Percentiles rank a stretch among this genome's conserved stretches.
phyloP scores from a whole-genome alignment of 2,888 invertebrate species.

The Drosophila neonasuta region DNA sequence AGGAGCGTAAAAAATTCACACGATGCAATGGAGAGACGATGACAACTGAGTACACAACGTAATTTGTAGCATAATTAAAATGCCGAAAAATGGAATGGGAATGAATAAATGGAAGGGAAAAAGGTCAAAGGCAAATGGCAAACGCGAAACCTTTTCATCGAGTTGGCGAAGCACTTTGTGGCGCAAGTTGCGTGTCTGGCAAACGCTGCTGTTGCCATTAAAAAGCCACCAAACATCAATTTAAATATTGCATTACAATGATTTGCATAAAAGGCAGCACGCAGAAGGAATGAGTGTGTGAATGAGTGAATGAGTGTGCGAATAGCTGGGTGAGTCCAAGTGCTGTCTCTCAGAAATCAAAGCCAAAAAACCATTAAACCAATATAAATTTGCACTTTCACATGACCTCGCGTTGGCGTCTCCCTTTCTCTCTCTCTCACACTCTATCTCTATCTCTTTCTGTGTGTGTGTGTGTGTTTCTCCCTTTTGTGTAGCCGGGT shows the following conservation, averaged over 20 bases:
- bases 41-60: slow-evolving; percentile 23
- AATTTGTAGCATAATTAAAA: slow-evolving; percentile 58
- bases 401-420: slow-evolving; percentile 63
- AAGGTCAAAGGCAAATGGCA: too few species aligned
- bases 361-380: slow-evolving; percentile 63
- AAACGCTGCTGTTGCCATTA: slow-evolving; percentile 53
- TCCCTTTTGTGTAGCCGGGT: slow-evolving; percentile 25
- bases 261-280: slow-evolving; percentile 70
- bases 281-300: slow-evolving; percentile 40
- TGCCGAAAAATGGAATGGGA: slow-evolving; percentile 27
- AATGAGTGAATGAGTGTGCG: slow-evolving; percentile 20
- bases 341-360: slow-evolving; percentile 58
- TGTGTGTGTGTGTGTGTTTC: background rate
- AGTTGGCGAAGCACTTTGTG: slow-evolving; percentile 36
- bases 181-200: slow-evolving; percentile 53
- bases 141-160: slow-evolving; percentile 17
- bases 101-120: background rate
- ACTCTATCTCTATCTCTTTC: slow-evolving; percentile 20
- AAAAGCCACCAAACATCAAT: slow-evolving; percentile 74
- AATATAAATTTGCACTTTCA: slow-evolving; percentile 78
- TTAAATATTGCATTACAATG: slow-evolving; percentile 77
- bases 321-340: slow-evolving; percentile 31
- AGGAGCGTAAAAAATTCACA: slow-evolving; percentile 35
- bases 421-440: slow-evolving; percentile 8
- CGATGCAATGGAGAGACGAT: slow-evolving; percentile 3